phyloP scores from a whole-genome alignment of 2,113 vertebrate species.

The Ptyas mucosa region DNA sequence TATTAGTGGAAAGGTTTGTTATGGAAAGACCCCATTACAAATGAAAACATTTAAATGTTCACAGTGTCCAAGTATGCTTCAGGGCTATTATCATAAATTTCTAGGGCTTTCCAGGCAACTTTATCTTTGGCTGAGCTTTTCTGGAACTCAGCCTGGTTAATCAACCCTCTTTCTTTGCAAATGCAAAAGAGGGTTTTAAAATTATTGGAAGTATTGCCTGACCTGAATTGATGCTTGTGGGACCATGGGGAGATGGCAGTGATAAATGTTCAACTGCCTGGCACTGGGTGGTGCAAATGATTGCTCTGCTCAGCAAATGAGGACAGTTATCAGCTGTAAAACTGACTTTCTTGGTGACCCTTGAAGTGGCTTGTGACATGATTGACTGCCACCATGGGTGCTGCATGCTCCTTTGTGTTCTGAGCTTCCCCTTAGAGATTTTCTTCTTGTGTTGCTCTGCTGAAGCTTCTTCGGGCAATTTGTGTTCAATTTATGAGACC shows the following conservation, averaged over 20 bases:
- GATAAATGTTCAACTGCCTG: background rate
- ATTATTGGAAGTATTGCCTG: background rate
- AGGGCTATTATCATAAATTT: constrained; percentile 38
- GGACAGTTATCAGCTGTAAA: background rate
- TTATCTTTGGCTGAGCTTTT: constrained; percentile 1
- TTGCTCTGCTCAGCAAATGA: too few species aligned
- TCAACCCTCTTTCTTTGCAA: background rate
- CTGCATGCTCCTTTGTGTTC: background rate
- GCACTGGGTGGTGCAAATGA: background rate
- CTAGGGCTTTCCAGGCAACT: background rate
- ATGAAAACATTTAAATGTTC: constrained; percentile 66
- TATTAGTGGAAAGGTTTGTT: constrained; percentile 21
- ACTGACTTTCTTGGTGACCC: background rate
- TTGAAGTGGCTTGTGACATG: constrained; percentile 6
- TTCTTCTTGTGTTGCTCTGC: background rate
- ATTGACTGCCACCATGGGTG: constrained; percentile 20
- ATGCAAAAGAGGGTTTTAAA: background rate
- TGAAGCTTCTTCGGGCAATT: background rate
- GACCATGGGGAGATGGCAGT: background rate
- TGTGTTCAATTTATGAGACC: background rate
- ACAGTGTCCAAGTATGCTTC: background rate
- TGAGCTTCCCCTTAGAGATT: background rate
- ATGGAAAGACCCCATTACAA: constrained; percentile 48
- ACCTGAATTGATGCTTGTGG: background rate
- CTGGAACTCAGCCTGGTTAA: constrained; percentile 26